A percentile compares a stretch with the other conserved stretches of the same genome.
Evolutionary conservation across 2,113 vertebrate species (phyloP).

Genomic region (Tachysurus vachellii): DNA sequence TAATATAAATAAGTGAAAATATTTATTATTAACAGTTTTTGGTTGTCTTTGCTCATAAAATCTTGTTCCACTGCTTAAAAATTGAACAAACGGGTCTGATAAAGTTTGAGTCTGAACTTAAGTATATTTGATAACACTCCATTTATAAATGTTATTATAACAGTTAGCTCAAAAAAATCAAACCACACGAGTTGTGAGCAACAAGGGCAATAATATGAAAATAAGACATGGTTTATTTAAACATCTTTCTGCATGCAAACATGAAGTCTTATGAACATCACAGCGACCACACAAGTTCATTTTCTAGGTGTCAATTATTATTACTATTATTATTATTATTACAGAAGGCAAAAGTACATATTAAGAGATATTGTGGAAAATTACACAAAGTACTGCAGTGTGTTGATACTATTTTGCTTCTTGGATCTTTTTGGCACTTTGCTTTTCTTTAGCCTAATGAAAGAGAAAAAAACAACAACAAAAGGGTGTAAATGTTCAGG

Average conservation of each 20-base stretch:
- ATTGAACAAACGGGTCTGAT: no score
- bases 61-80: no score
- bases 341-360: slow-evolving; percentile 38
- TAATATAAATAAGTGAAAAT: no score
- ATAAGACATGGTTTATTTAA: slow-evolving; percentile 71
- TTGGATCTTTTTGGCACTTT: slow-evolving; percentile 94
- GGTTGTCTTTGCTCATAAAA: no score
- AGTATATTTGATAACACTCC: no score
- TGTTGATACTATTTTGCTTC: slow-evolving; percentile 92
- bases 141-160: no score
- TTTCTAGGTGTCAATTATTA: slow-evolving; percentile 11
- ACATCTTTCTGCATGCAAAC: slow-evolving; percentile 70
- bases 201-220: slow-evolving; percentile 67
- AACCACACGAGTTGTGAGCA: slow-evolving; percentile 55
- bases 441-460: slow-evolving; percentile 93
- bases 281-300: slow-evolving; percentile 45
- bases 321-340: slow-evolving; percentile 23
- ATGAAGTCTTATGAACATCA: slow-evolving; percentile 53
- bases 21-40: no score
- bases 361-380: slow-evolving; percentile 37
- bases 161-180: not conserved
- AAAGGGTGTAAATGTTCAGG: not conserved
- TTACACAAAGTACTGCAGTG: slow-evolving; percentile 31
- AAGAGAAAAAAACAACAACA: slow-evolving; percentile 48
- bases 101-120: no score